A percentile compares a stretch with the other conserved stretches of the same genome.
Conservation (phyloP, 2,797 vertebrate species). For the Hemitrygon akajei region DNA sequence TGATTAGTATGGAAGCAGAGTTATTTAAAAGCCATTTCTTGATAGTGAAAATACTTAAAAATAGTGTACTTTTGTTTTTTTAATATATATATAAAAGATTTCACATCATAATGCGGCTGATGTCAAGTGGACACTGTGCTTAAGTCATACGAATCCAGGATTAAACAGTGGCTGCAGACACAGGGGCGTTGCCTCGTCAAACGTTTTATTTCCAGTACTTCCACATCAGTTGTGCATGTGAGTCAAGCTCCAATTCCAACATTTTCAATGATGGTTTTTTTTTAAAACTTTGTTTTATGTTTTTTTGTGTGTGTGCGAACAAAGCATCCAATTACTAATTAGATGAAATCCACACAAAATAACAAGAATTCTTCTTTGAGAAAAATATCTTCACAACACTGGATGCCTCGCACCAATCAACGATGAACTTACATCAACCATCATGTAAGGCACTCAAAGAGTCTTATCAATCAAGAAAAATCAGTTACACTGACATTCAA, state of each 20-base stretch:
- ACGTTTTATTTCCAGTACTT: conserved; percentile 72
- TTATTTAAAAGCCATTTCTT: conserved; percentile 95
- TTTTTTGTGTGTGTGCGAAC: conserved; percentile 17
- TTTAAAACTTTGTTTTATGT: conserved; percentile 42
- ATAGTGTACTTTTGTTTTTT: conserved; percentile 75
- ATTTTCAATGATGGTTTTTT: conserved; percentile 62
- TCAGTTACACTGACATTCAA: conserved; percentile 99
- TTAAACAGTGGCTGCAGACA: conserved; percentile 83
- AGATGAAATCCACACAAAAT: conserved; percentile 66
- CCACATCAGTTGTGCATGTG: conserved; percentile 74
- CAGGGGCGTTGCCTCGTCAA: conserved; percentile 67
- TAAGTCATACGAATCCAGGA: conserved; percentile 88
- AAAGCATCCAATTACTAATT: conserved; percentile 64
- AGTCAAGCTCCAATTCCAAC: conserved; percentile 71
- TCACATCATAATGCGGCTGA: conserved; percentile 93
- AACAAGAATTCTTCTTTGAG: conserved; percentile 69
- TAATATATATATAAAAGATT: conserved; percentile 78
- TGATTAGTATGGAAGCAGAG: conserved; percentile 91
- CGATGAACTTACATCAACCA: conserved; percentile 64
- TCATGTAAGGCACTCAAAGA: conserved; percentile 99
- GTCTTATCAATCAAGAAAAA: conserved; percentile 94
- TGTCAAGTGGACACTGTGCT: conserved; percentile 85
- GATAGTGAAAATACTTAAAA: conserved; percentile 99
- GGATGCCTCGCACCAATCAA: conserved; percentile 75
- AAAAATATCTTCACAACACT: conserved; percentile 79